A percentile compares a stretch with the other conserved stretches of the same genome.
Evolutionary conservation across 2,888 invertebrate genomes (phyloP).

Genomic region (Nymphalis c-album): DNA sequence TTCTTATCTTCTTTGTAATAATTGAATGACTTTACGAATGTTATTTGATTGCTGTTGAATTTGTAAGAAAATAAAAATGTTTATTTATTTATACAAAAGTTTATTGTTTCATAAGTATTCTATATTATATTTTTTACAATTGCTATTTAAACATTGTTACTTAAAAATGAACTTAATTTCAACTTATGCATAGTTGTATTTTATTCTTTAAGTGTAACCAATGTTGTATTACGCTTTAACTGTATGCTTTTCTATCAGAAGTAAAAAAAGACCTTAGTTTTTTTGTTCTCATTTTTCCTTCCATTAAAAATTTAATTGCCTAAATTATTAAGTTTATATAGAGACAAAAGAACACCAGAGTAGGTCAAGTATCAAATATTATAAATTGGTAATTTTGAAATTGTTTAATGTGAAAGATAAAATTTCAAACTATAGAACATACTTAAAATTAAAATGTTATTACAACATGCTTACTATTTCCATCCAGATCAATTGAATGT

Average conservation of each 20-base stretch:
- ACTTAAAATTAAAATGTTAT: conserved; percentile 29
- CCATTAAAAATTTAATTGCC: not conserved
- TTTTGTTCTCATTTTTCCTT: conserved; percentile 5
- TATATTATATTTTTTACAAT: conserved; percentile 13
- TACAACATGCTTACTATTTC: conserved; percentile 35
- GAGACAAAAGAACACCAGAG: not conserved
- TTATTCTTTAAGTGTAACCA: conserved; percentile 13
- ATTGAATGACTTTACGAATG: conserved; percentile 8
- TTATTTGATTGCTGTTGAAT: conserved; percentile 8
- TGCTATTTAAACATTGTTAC: conserved; percentile 25
- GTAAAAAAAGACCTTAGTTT: conserved; percentile 23
- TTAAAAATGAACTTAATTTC: conserved; percentile 23
- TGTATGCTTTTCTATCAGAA: conserved; percentile 44
- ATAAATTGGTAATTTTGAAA: no score
- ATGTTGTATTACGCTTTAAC: conserved; percentile 37
- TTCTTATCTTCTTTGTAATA: not conserved
- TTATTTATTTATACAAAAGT: conserved; percentile 31
- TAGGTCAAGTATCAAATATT: no score
- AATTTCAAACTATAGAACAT: conserved; percentile 14
- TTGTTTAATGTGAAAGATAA: no score
- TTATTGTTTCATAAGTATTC: conserved; percentile 27
- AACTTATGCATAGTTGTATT: conserved; percentile 22
- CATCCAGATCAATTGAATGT: conserved; percentile 50
- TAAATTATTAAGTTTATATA: not conserved
- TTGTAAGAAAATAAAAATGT: conserved; percentile 1